Evolutionary conservation across 2,888 invertebrate species (phyloP).

Genomic region (Euplexia lucipara): DNA sequence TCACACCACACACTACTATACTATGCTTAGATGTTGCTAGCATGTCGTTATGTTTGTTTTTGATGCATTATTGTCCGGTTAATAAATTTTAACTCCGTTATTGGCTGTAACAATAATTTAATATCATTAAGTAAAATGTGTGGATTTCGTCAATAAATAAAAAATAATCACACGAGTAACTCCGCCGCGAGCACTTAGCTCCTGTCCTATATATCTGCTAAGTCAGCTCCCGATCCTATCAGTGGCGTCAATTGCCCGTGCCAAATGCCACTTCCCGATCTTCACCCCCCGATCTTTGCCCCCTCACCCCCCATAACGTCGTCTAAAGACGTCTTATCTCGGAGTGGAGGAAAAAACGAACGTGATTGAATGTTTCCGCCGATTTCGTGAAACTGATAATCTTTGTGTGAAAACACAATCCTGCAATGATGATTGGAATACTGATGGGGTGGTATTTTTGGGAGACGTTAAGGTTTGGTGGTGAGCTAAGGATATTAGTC

Average conservation of each 20-base stretch:
- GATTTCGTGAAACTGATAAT: conserved; percentile 83
- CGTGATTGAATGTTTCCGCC: conserved; percentile 89
- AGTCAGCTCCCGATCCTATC: conserved; percentile 90
- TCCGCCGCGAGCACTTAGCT: conserved; percentile 56
- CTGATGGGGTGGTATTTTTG: conserved; percentile 50
- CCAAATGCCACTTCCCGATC: conserved; percentile 88
- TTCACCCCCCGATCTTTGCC: conserved; percentile 62
- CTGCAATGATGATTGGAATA: conserved; percentile 64
- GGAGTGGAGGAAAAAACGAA: conserved; percentile 75
- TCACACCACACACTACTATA: no score
- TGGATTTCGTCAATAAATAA: no score
- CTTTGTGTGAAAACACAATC: conserved; percentile 75
- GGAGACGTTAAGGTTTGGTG: background rate
- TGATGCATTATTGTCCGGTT: no score
- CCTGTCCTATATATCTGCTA: conserved; percentile 82
- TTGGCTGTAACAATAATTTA: no score
- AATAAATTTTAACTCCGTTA: no score
- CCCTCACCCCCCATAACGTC: conserved; percentile 58
- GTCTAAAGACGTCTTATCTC: conserved; percentile 80
- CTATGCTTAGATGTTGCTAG: no score
- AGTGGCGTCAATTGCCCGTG: conserved; percentile 91
- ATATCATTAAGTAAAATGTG: no score
- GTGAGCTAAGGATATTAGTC: background rate
- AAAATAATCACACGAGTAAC: background rate
- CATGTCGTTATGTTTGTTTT: no score